Conservation (phyloP, 1,140 invertebrate genomes). For the Sarcophaga peregrina region DNA sequence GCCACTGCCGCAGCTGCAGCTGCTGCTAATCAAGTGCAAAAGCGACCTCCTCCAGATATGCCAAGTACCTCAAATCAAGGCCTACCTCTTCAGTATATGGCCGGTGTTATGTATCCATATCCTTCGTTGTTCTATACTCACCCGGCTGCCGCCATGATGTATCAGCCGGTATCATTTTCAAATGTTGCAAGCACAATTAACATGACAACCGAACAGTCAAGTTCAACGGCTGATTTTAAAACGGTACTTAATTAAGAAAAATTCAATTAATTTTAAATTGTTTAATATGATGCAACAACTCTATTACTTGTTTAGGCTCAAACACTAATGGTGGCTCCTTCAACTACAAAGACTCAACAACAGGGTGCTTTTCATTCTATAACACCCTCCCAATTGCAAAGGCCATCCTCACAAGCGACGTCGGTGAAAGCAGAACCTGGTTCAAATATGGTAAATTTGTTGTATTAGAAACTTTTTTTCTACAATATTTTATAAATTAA, state of each 20-base stretch:
- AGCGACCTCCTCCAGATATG: slow-evolving; percentile 47
- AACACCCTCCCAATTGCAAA: slow-evolving; percentile 61
- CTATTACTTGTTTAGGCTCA: slow-evolving; percentile 46
- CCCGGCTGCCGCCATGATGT: slow-evolving; percentile 61
- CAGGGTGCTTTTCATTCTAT: slow-evolving; percentile 59
- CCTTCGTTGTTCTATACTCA: slow-evolving; percentile 63
- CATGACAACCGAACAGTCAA: slow-evolving; percentile 50
- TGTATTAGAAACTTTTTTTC: background rate
- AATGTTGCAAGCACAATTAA: slow-evolving; percentile 50
- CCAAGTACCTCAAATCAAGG: slow-evolving; percentile 51
- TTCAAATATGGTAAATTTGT: slow-evolving; percentile 64
- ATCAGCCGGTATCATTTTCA: slow-evolving; percentile 61
- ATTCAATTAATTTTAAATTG: background rate
- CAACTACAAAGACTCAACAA: slow-evolving; percentile 48
- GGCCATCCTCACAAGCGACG: slow-evolving; percentile 71
- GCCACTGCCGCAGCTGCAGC: slow-evolving; percentile 51
- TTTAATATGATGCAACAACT: background rate
- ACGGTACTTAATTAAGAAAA: slow-evolving; percentile 25
- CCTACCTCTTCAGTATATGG: slow-evolving; percentile 68
- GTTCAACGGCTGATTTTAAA: slow-evolving; percentile 39
- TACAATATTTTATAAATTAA: background rate
- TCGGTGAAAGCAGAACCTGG: slow-evolving; percentile 75
- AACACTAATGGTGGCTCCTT: slow-evolving; percentile 50
- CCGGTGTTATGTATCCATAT: slow-evolving; percentile 69
- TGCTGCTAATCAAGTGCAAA: slow-evolving; percentile 37